A percentile compares a stretch with the other conserved stretches of the same genome.
These are phyloP conservation scores for Megalops cyprinoides DNA, from an alignment of 2,797 vertebrate species.

Conservation along the genomic window DNA sequence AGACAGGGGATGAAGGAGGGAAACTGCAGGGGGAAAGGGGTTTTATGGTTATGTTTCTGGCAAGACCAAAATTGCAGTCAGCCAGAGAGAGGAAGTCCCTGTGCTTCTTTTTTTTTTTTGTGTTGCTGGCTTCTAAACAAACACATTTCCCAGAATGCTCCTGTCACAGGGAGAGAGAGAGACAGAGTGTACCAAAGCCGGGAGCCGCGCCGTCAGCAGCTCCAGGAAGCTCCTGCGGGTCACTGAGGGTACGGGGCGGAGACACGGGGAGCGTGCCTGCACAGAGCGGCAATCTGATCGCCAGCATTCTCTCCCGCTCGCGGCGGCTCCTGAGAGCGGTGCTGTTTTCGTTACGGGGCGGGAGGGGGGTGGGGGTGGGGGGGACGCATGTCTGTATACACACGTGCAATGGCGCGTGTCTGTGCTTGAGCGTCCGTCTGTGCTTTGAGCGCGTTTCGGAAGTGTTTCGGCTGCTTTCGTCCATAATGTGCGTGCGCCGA, in stretches of 20 bases:
- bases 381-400: not conserved
- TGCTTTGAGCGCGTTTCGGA: not conserved
- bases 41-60: too few relatives aligned
- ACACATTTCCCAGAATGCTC: slow-evolving; percentile 13
- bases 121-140: slow-evolving; percentile 37
- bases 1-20: too few relatives aligned
- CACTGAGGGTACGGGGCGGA: slow-evolving; percentile 24
- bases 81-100: slow-evolving; percentile 42
- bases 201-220: slow-evolving; percentile 31
- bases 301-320: not conserved
- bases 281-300: not conserved
- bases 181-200: not conserved
- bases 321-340: not conserved
- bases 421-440: not conserved
- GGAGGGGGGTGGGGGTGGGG: too few relatives aligned
- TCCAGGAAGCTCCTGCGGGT: slow-evolving; percentile 36
- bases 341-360: too few relatives aligned
- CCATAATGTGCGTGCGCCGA: not conserved
- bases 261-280: not conserved
- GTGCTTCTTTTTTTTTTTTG: slow-evolving; percentile 36
- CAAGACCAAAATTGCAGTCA: too few relatives aligned
- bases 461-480: slow-evolving; percentile 8
- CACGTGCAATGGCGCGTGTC: too few relatives aligned
- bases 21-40: too few relatives aligned
- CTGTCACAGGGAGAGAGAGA: not conserved